A percentile compares a stretch with the other conserved stretches of the same genome.
These are phyloP conservation scores for Amphiprion ocellaris DNA, from an alignment of 2,113 vertebrate species.

Conservation along the genomic window DNA sequence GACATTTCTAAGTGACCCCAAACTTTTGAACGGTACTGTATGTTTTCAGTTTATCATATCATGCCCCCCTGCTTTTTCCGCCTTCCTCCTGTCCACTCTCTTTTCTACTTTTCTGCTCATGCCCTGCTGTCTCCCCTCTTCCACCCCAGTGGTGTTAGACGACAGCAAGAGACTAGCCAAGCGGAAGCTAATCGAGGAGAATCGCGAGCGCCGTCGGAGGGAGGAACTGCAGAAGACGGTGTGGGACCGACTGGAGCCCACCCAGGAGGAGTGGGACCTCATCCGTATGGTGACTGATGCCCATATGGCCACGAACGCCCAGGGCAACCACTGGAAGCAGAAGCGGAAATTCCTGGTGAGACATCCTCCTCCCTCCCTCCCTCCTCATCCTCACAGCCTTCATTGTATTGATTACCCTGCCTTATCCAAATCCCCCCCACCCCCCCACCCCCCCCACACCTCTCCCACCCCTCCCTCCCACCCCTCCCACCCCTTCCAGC, in stretches of 20 bases:
- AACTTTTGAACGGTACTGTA: too few relatives aligned
- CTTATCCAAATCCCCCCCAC: slow-evolving; percentile 2
- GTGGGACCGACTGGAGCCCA: slow-evolving; percentile 93
- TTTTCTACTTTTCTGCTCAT: not conserved
- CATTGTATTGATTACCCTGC: slow-evolving; percentile 50
- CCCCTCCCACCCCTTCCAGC: not conserved
- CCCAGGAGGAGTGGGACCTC: slow-evolving; percentile 96
- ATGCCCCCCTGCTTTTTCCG: too few relatives aligned
- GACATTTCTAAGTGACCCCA: too few relatives aligned
- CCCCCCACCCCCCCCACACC: not conserved
- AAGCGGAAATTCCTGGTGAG: slow-evolving; percentile 98
- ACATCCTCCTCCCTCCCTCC: slow-evolving; percentile 38
- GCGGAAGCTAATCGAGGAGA: slow-evolving; percentile 97
- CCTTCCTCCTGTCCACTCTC: not conserved
- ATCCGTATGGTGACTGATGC: slow-evolving; percentile 96
- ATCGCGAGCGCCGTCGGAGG: slow-evolving; percentile 91
- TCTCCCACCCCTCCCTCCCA: not conserved
- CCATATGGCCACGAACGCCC: slow-evolving; percentile 96
- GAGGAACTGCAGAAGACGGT: slow-evolving; percentile 94
- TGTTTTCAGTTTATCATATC: too few relatives aligned
- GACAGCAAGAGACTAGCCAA: slow-evolving; percentile 97
- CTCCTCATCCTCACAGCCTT: slow-evolving; percentile 25
- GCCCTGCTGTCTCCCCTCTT: not conserved
- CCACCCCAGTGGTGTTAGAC: slow-evolving; percentile 94
- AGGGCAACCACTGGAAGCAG: slow-evolving; percentile 99